Evolutionary conservation across 2,113 vertebrate species (phyloP), one percentile per base, ranked within the genome.

Genomic region (Carassius carassius): DNA sequence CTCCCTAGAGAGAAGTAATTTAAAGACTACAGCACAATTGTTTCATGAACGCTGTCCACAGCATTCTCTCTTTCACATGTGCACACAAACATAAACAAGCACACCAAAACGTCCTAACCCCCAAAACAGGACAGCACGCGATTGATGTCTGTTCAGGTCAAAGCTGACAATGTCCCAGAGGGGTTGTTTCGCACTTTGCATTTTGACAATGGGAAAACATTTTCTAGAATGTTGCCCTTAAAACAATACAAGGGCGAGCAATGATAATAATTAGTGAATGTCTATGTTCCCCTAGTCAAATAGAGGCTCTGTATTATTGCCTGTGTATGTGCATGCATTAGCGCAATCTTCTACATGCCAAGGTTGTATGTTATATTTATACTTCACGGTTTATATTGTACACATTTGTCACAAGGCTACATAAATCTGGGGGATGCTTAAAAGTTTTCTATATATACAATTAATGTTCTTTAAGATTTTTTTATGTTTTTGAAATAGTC

Each of bases 1-100:
- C 65, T 87, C 83, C 65, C 83, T n/a, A 21, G 83, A 67, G 86
- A 87, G 37, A 51, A 7, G 78, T 82, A 84, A 87, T 85, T 87
- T 87, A 87, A 81, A 29, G 83, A 78, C 72, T 77, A 47, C 86
- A 82, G 60, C 29, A 74, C 77, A 82, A 83, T 74, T 85, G 78
- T 49, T 73, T 81, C 83, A 82, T 79, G 56, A 78, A 82, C 37
- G 44, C 79, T 76, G 44, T 65, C 54, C 12, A 1, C 35, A 10
- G 62, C 25, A 69, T 72, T 44, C 47, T 77, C 72, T 54, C 51
- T 65, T 37, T 76, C 78, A 51, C 44, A 69, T 51, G 23, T 65
- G 58, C 23, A 74, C 84, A 80, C 41, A 74, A 44, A 80, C 47
- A 47, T 41, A 75, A 19, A 80, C 60, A 70, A 13, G n/a, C n/a